Conservation (phyloP, 2,888 invertebrate species). For the Trichogramma evanescens region DNA sequence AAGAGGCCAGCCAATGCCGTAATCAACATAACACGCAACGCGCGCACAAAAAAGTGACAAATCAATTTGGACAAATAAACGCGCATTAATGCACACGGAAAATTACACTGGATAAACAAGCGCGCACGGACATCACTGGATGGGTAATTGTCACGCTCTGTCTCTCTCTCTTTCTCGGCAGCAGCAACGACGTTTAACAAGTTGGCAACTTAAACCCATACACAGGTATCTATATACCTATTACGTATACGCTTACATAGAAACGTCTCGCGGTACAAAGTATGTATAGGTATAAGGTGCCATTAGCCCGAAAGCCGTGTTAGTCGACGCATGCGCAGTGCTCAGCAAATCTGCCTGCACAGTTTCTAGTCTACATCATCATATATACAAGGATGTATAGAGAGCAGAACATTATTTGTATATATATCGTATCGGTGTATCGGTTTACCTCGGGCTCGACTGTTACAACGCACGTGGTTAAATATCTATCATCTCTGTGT, state of each 20-base stretch:
- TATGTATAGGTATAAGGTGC: neutral
- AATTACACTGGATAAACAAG: constrained; percentile 13
- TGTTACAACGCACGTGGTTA: constrained; percentile 21
- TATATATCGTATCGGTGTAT: constrained; percentile 4
- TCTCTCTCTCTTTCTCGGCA: neutral
- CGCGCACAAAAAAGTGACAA: neutral
- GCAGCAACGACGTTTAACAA: too few relatives aligned
- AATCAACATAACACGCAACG: neutral
- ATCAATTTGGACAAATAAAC: constrained; percentile 2
- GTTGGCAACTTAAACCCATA: too few relatives aligned
- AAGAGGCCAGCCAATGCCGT: too few relatives aligned
- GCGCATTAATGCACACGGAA: neutral
- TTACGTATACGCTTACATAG: too few relatives aligned
- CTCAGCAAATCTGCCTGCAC: too few relatives aligned
- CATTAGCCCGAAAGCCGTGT: too few relatives aligned
- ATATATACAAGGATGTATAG: too few relatives aligned
- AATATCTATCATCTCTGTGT: constrained; percentile 16
- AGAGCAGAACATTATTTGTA: too few relatives aligned
- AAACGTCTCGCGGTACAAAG: too few relatives aligned
- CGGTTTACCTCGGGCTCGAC: constrained; percentile 17
- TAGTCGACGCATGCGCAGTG: too few relatives aligned
- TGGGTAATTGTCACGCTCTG: constrained; percentile 19
- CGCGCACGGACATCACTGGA: neutral
- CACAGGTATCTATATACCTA: too few relatives aligned
- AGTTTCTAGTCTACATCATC: too few relatives aligned